Evolutionary conservation across 2,888 invertebrate genomes (phyloP), one percentile per base, ranked within the genome.

Genomic region (Zygaena filipendulae): DNA sequence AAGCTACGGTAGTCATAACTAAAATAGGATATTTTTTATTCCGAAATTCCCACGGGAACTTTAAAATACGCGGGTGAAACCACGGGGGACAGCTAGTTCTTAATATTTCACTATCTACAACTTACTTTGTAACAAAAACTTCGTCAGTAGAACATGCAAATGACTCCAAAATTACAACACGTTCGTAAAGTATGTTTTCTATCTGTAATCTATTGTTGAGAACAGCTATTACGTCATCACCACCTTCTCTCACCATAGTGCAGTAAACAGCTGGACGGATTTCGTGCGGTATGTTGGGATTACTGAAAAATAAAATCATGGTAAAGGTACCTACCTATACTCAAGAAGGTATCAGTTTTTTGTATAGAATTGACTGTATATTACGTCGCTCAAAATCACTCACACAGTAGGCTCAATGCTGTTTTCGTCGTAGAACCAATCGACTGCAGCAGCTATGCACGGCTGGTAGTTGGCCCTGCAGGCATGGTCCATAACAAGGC

Each of bases 141-240:
- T 54, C 44, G 35, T 92, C 86, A 32, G 77, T 66, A 0, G 89
- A 86, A 49, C 93, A 92, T 0, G 87, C 87, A 27, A 93, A 54
- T 0, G 90, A 85, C 26, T 80, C 79, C 16, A 92, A 62, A n/a
- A 93, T 81, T 7, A 86, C 82, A 19, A 86, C 81, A 38, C 88
- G 86, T 52, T 93, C 92, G 2, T 88, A 86, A n/a, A 86, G 87
- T 0, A 87, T 86, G 25, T 85, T 83, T 4, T 87, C 84, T 1
- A 81, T 70, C 13, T 82, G 59, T 42, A 90, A 86, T 13, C 85
- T 75, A 2, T 82, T 62, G 75, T 87, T 84, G 4, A 88, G 81
- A 37, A 90, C 91, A 12, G 87, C 72, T 84, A 90, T 90, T 38
- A 87, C 88, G 1, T 79, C 74, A 70, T 21, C 72, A 41, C 85